Percentiles rank a stretch among this genome's conserved stretches.
phyloP scores from a whole-genome alignment of 2,113 vertebrate genomes.

The Drymodes brunneopygia region DNA sequence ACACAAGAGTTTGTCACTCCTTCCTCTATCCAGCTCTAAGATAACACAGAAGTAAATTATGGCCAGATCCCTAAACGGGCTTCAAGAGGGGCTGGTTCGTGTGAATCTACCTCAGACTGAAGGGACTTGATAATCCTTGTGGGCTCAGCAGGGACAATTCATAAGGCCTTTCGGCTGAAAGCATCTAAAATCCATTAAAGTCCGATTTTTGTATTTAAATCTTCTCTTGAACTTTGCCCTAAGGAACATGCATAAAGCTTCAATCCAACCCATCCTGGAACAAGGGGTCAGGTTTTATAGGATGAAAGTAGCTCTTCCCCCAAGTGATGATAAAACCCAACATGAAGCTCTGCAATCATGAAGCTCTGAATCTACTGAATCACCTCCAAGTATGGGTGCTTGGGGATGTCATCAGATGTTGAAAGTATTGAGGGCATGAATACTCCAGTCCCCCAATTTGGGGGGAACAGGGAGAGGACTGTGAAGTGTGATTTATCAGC shows the following conservation, averaged over 20 bases:
- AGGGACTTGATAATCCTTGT: background rate
- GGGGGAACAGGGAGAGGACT: accelerated
- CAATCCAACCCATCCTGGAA: background rate
- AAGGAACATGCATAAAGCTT: background rate
- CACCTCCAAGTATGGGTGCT: accelerated
- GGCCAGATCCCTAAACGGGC: background rate
- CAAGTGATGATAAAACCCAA: background rate
- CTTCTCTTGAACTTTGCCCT: background rate
- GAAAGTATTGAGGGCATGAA: background rate
- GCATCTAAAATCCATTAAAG: background rate
- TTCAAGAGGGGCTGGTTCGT: background rate
- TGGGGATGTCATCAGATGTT: background rate
- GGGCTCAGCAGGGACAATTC: background rate
- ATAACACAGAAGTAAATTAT: background rate
- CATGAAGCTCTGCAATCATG: background rate
- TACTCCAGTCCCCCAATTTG: background rate
- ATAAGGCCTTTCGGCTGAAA: background rate
- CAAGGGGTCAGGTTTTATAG: background rate
- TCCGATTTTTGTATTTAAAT: background rate
- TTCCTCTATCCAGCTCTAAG: background rate
- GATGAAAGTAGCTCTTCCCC: background rate
- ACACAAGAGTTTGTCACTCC: background rate
- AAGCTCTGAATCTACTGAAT: background rate
- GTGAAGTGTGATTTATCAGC: background rate
- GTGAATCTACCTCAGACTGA: background rate